phyloP scores from a whole-genome alignment of 2,888 invertebrate genomes.

The Hyalella azteca region DNA sequence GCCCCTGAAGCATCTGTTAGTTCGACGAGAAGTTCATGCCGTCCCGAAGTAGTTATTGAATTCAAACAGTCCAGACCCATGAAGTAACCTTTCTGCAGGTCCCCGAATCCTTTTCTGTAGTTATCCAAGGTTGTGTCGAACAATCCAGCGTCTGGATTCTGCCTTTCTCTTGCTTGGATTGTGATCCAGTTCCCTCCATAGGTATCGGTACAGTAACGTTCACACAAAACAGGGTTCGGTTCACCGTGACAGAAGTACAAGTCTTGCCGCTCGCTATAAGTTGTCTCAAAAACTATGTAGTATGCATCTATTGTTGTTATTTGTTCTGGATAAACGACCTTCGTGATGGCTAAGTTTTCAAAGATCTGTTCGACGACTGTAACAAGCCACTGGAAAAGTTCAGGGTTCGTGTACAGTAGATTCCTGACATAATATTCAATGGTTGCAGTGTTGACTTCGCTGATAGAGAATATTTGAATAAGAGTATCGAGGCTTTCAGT shows the following conservation, averaged over 20 bases:
- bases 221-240: background rate
- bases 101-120: constrained; percentile 21
- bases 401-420: background rate
- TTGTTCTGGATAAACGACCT: background rate
- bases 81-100: constrained; percentile 8
- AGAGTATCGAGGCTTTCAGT: background rate
- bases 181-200: constrained; percentile 29
- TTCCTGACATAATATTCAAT: constrained; percentile 3
- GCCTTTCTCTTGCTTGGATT: constrained; percentile 18
- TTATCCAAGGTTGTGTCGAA: constrained; percentile 3
- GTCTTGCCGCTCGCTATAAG: background rate
- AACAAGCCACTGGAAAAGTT: background rate
- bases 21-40: constrained; percentile 18
- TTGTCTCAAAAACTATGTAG: constrained; percentile 5
- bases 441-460: background rate
- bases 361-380: constrained; percentile 5
- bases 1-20: constrained; percentile 19
- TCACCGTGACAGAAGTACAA: background rate
- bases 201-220: constrained; percentile 1
- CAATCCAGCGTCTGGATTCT: background rate
- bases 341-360: background rate
- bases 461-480: background rate
- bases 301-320: background rate
- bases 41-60: background rate
- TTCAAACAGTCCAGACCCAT: constrained; percentile 21